Base-by-base conservation (phyloP, 2,888 invertebrate genomes). In the Caenorhabditis panamensis region DNA sequence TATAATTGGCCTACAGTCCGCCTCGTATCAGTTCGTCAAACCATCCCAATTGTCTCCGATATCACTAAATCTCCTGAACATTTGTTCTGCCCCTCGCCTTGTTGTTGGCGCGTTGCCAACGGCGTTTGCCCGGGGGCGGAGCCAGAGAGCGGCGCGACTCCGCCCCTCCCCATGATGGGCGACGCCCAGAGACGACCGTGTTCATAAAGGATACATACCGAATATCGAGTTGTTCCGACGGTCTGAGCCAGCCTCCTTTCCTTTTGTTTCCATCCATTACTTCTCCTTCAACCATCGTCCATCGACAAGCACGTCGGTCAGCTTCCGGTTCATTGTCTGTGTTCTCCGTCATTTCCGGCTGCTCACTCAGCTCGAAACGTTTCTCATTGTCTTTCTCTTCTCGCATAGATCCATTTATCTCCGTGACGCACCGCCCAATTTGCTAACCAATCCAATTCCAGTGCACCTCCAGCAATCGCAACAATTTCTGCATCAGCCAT, bases 181-280 rank as follows among this genome's bases (percentile, higher is more conserved):
- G 73, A 73, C 66, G 73, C 64, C 62, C 54, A 31, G 49, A 36
- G 64, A 49, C 64, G 59, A 44, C 58, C 66, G 73, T 66, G 73
- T 73, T 73, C 73, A 73, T 73, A 73, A 73, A 31, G 58, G 73
- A 73, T 73, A 73, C 73, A 66, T 73, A 66, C 64, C 73, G 22
- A 53, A 69, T 69, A 69, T 69, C 54, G 37, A 31, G 54, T 44
- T 66, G 51, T 73, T 73, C 66, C 41, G 71, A 59, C 44, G 22
- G 56, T 24, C 36, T 13, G 44, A 56, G 56, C 54, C 53, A 37
- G 53, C 36, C 6, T 54, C 44, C 47, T 44, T 56, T 67, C 44
- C 56, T 67, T 67, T 44, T 44, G 28, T 53, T 26, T 24, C 61
- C 44, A 31, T 22, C 18, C 51, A 24, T 20, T 37, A 41, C 36